Evolutionary conservation across 1,140 invertebrate species (phyloP).

Genomic region (Oedothorax gibbosus): DNA sequence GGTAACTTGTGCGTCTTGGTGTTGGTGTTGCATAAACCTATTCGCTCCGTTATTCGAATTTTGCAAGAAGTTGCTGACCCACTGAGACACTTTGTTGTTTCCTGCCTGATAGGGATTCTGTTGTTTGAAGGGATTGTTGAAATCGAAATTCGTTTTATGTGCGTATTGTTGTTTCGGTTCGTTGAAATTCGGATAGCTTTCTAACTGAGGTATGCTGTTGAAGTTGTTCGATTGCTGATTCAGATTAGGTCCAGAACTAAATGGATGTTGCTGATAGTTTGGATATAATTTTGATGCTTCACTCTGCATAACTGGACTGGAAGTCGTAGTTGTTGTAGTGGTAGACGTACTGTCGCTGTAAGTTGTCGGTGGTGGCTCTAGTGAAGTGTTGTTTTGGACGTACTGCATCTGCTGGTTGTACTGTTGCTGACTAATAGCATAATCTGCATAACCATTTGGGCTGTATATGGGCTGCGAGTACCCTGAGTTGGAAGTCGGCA

Average conservation of each 20-base stretch:
- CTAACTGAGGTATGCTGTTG: constrained; percentile 28
- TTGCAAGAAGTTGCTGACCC: neutral
- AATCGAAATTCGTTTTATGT: constrained; percentile 14
- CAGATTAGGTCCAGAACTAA: neutral
- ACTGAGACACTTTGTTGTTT: neutral
- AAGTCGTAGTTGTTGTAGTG: neutral
- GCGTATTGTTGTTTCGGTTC: constrained; percentile 5
- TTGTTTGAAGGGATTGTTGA: constrained; percentile 3
- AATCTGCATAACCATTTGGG: constrained; percentile 35
- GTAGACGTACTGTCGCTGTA: neutral
- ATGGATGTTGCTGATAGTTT: constrained; percentile 28
- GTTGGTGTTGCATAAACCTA: neutral
- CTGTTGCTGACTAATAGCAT: constrained; percentile 24
- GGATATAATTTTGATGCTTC: constrained; percentile 36
- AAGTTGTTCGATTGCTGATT: constrained; percentile 8
- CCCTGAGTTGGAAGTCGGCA: neutral
- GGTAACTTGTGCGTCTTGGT: neutral
- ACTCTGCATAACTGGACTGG: neutral
- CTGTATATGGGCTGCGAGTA: constrained; percentile 41
- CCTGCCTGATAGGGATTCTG: neutral
- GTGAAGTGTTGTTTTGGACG: neutral
- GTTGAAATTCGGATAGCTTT: neutral
- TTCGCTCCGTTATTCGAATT: neutral
- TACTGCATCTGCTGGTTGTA: neutral
- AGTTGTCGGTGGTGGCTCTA: constrained; percentile 3